phyloP scores from a whole-genome alignment of 2,113 vertebrate species.

The Halichoeres trimaculatus region DNA sequence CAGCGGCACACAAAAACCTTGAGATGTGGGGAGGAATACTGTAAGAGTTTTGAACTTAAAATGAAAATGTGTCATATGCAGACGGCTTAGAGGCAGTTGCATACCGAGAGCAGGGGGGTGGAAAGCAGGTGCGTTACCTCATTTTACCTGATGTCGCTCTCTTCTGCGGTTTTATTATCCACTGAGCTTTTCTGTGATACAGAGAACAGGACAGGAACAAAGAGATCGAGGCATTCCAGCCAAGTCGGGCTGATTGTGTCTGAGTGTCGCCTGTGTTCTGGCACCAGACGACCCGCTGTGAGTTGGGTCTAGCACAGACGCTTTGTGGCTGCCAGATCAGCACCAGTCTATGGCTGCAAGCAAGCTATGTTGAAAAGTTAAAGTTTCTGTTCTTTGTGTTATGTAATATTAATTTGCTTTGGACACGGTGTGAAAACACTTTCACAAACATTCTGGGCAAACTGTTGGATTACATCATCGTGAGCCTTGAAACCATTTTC shows the following conservation, averaged over 20 bases:
- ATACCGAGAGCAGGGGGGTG: conserved; percentile 6
- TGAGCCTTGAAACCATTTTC: neutral
- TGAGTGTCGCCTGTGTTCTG: conserved; percentile 30
- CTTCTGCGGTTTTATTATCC: conserved; percentile 10
- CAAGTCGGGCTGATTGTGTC: conserved; percentile 36
- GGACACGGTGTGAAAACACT: neutral
- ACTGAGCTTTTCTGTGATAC: conserved; percentile 1
- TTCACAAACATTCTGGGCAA: neutral
- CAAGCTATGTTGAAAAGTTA: conserved; percentile 1
- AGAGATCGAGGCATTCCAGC: conserved; percentile 41
- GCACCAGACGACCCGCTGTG: conserved; percentile 38
- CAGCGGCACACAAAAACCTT: conserved; percentile 17
- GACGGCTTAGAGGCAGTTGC: conserved; percentile 22
- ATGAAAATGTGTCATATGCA: conserved; percentile 39
- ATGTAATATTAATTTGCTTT: conserved; percentile 6
- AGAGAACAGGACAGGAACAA: conserved; percentile 14
- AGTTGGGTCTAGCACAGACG: conserved; percentile 38
- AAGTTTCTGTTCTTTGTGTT: conserved; percentile 17
- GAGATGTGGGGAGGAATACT: conserved; percentile 11
- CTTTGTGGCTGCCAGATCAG: conserved; percentile 24
- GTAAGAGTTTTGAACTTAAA: conserved; percentile 20
- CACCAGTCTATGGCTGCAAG: conserved; percentile 21
- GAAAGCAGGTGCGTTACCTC: conserved; percentile 3
- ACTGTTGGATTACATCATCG: neutral
- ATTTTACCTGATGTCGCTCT: conserved; percentile 21